phyloP scores from a whole-genome alignment of 2,797 vertebrate species.

The Sitta carolinensis region DNA sequence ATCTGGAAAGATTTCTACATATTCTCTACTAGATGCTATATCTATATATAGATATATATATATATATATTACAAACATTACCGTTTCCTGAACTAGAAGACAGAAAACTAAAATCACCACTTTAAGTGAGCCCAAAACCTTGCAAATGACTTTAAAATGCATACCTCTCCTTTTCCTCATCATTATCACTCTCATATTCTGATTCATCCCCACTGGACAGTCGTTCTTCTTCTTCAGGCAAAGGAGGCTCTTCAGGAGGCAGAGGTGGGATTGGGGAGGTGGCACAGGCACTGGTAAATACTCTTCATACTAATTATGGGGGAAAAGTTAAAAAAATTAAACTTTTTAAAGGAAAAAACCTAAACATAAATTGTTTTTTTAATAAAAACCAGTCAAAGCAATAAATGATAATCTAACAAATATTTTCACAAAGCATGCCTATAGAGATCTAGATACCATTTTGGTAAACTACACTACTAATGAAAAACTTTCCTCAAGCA shows the following conservation, averaged over 20 bases:
- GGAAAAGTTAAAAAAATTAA: neutral
- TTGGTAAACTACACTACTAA: neutral
- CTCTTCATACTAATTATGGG: slow-evolving; percentile 81
- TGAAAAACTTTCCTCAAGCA: neutral
- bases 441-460: neutral
- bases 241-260: slow-evolving; percentile 88
- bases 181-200: slow-evolving; percentile 92
- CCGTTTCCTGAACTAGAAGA: neutral
- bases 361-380: accelerated
- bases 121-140: neutral
- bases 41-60: neutral
- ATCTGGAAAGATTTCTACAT: neutral
- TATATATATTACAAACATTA: neutral
- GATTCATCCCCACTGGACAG: slow-evolving; percentile 88
- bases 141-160: neutral
- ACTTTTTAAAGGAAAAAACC: neutral
- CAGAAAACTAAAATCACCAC: neutral
- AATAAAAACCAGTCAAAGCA: neutral
- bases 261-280: slow-evolving; percentile 85
- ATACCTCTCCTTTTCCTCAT: slow-evolving; percentile 92
- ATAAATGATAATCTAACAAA: neutral
- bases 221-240: slow-evolving; percentile 83
- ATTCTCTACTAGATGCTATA: neutral
- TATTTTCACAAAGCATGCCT: neutral
- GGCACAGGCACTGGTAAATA: slow-evolving; percentile 79